Base-by-base conservation (phyloP, 2,113 vertebrate genomes). In the Corvus hawaiiensis region DNA sequence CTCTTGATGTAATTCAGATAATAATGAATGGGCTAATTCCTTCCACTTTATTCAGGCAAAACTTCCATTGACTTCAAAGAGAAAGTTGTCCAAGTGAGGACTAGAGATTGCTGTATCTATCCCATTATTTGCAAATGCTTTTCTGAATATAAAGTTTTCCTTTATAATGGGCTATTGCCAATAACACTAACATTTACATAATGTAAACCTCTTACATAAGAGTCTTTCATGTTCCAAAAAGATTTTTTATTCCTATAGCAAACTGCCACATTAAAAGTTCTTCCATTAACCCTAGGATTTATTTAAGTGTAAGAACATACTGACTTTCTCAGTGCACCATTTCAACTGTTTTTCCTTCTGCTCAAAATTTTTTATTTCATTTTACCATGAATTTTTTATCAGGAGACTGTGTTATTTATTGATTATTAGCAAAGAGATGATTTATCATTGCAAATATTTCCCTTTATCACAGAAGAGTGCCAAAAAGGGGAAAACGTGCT, bases 1-100 rank as follows among this genome's bases (percentile, higher is more conserved):
- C 81, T 88, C 96, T 96, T 90, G 77, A 92, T 91, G 85, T 88
- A 98, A 96, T 87, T 96, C 96, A 92, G 94, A 90, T 94, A 95
- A 91, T 87, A 97, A 94, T 75, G 59, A 96, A 93, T 84, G 92
- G 94, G 95, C 92, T 92, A 91, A 90, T 96, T 96, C 80, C 91
- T 93, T 83, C 72, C 75, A 81, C 87, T 91, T 93, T 93, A 94
- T 96, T 96, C 94, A 81, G 49, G 81, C 68, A 95, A 87, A 95
- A 96, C 73, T 96, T 84, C 61, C 93, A 94, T 64, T 97, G 86
- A 96, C 80, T 96, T 96, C 92, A 96, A 94, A 95, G 73, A 89
- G 55, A 93, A 96, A 84, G 94, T 92, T 96, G 90, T 83, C 94
- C 88, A 92, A 87, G 71, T 85, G 78, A 94, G 56, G 39, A 76